phyloP scores from a whole-genome alignment of 2,888 invertebrate species.

The Drosophila ezoana region DNA sequence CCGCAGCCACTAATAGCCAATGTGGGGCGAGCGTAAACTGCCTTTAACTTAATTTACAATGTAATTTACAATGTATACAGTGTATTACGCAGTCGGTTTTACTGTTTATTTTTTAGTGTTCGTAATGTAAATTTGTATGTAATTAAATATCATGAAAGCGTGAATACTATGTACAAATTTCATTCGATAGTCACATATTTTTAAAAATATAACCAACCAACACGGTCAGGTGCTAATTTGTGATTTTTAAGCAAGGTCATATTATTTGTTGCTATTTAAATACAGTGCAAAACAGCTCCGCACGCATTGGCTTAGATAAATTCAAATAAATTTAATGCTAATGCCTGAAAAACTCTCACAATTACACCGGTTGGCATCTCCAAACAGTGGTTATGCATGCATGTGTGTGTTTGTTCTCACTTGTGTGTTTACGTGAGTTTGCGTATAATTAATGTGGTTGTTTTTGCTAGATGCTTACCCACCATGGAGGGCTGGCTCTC shows the following conservation, averaged over 20 bases:
- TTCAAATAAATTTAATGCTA: slow-evolving; percentile 69
- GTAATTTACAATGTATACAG: too few relatives aligned
- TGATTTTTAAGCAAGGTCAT: slow-evolving; percentile 2
- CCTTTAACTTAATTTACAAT: too few relatives aligned
- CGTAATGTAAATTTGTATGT: too few relatives aligned
- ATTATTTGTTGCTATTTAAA: background rate
- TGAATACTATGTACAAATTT: too few relatives aligned
- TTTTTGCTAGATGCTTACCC: slow-evolving; percentile 39
- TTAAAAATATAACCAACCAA: too few relatives aligned
- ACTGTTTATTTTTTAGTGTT: too few relatives aligned
- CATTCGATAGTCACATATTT: too few relatives aligned
- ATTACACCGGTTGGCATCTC: background rate
- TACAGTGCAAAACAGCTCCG: background rate
- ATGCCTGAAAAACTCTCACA: slow-evolving; percentile 40
- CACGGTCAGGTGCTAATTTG: background rate
- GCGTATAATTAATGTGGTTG: slow-evolving; percentile 67
- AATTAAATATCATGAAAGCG: too few relatives aligned
- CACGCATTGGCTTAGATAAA: slow-evolving; percentile 35
- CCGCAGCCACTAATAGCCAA: too few relatives aligned
- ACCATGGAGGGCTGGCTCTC: slow-evolving; percentile 11
- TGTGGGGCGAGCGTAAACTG: too few relatives aligned
- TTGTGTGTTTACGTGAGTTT: slow-evolving; percentile 29
- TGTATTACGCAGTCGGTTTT: too few relatives aligned
- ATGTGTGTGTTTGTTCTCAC: background rate
- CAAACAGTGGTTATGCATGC: background rate